phyloP scores from a whole-genome alignment of 2,888 invertebrate species.

The Oscheius onirici region DNA sequence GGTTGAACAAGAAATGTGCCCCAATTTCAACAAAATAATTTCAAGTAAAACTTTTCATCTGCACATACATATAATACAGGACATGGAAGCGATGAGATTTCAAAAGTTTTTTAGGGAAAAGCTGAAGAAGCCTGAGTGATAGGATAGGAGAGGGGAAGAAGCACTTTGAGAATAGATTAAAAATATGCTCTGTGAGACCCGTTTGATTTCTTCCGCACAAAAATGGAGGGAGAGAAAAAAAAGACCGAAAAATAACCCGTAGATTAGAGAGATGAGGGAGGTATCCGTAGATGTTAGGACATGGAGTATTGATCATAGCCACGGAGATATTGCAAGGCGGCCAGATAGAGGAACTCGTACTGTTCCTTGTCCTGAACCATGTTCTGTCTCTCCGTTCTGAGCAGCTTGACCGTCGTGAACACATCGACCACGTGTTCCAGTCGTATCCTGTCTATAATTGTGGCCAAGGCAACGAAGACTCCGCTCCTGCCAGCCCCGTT shows the following conservation, averaged over 20 bases:
- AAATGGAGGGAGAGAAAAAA: not conserved
- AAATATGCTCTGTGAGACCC: conserved; percentile 28
- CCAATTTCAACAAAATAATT: no score
- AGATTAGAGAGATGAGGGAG: not conserved
- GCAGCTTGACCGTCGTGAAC: conserved; percentile 95
- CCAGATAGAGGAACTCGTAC: conserved; percentile 99
- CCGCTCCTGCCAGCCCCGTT: conserved; percentile 98
- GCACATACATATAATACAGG: no score
- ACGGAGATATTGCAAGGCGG: conserved; percentile 91
- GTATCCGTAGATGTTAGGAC: conserved; percentile 19
- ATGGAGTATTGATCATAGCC: conserved; percentile 22
- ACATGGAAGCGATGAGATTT: no score
- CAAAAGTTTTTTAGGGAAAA: not conserved
- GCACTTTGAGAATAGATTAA: conserved; percentile 13
- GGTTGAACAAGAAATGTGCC: no score
- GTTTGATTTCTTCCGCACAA: not conserved
- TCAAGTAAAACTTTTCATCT: no score
- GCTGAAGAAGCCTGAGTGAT: conserved; percentile 3
- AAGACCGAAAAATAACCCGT: conserved; percentile 28
- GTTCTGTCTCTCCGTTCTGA: conserved; percentile 95
- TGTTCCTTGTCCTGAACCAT: conserved; percentile 99
- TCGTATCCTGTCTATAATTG: conserved; percentile 97
- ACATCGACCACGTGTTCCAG: conserved; percentile 98
- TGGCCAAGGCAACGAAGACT: conserved; percentile 96
- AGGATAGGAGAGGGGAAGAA: conserved; percentile 3